A percentile compares a stretch with the other conserved stretches of the same genome.
Conservation (phyloP, 2,113 vertebrate genomes). For the Phaethon lepturus region DNA sequence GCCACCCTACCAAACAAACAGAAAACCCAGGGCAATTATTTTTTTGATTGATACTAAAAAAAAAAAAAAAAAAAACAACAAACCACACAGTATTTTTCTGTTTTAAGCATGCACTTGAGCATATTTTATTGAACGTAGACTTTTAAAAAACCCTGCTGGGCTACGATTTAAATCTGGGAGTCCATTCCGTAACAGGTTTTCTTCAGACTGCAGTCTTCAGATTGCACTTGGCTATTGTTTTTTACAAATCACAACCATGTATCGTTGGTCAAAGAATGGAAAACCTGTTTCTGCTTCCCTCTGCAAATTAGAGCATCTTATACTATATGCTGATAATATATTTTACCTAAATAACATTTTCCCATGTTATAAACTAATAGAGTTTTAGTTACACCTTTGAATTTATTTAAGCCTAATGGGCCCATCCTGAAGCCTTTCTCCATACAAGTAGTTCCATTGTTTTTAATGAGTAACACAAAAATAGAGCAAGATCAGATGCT, state of each 20-base stretch:
- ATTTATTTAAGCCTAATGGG: not conserved
- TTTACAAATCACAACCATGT: not conserved
- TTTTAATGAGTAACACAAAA: not conserved
- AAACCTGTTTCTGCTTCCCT: not conserved
- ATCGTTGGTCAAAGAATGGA: not conserved
- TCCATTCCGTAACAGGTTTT: not conserved
- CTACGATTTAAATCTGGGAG: not conserved
- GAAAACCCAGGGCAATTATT: constrained; percentile 3
- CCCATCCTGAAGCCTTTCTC: not conserved
- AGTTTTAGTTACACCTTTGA: not conserved
- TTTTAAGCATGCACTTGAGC: not conserved
- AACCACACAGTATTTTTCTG: not conserved
- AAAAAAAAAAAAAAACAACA: no score
- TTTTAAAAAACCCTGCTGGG: not conserved
- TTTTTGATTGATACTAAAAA: not conserved
- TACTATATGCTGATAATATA: not conserved
- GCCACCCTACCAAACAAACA: constrained; percentile 85
- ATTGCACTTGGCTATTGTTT: not conserved
- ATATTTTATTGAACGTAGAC: not conserved
- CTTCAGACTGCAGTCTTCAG: not conserved
- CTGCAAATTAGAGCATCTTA: not conserved
- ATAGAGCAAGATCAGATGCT: not conserved
- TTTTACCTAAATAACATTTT: not conserved
- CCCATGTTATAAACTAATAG: not conserved
- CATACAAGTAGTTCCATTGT: not conserved